These are phyloP conservation scores for Phalangium opilio DNA, from an alignment of 2,888 invertebrate genomes.

Conservation along the genomic window DNA sequence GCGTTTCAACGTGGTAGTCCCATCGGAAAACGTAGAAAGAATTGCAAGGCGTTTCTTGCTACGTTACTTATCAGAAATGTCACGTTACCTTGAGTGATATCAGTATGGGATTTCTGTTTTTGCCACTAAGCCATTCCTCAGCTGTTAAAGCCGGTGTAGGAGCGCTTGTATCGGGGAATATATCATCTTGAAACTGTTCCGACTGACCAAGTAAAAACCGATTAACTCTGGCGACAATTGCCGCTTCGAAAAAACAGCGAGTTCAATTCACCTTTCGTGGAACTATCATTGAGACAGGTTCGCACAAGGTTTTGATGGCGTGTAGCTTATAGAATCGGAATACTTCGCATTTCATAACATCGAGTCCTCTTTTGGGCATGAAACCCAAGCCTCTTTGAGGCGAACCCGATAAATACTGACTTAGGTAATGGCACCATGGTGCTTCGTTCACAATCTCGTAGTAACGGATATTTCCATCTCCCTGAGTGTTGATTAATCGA, in stretches of 20 bases:
- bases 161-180: conserved; percentile 87
- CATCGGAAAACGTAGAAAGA: too few relatives aligned
- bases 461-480: conserved; percentile 91
- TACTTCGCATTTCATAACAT: conserved; percentile 86
- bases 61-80: too few relatives aligned
- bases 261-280: conserved; percentile 56
- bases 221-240: too few relatives aligned
- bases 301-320: conserved; percentile 49
- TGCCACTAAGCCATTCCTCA: conserved; percentile 65
- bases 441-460: conserved; percentile 84
- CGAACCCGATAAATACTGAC: conserved; percentile 92
- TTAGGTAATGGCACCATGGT: conserved; percentile 90
- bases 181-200: conserved; percentile 90
- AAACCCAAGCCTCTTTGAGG: conserved; percentile 76
- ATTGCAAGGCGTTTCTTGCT: too few relatives aligned
- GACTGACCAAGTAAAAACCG: too few relatives aligned
- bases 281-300: conserved; percentile 94
- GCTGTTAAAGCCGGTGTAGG: conserved; percentile 75
- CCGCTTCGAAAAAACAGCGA: neutral
- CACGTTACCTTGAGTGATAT: conserved; percentile 68
- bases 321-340: conserved; percentile 88
- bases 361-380: conserved; percentile 96
- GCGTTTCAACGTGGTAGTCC: too few relatives aligned
- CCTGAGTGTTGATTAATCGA: conserved; percentile 36
- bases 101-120: conserved; percentile 75